Conservation (phyloP, 2,113 vertebrate species). For the Heptranchias perlo region DNA sequence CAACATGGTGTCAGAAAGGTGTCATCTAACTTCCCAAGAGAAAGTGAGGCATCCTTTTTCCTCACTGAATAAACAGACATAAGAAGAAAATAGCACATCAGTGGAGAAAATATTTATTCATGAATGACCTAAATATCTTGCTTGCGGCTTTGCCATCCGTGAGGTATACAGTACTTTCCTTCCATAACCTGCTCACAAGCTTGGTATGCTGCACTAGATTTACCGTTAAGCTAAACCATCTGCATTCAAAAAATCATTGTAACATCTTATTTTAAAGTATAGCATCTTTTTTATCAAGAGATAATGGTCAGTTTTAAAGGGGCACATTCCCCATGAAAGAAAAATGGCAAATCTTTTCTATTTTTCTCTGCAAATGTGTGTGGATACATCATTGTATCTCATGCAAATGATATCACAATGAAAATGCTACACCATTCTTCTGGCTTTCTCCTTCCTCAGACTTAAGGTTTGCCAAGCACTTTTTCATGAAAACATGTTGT, state of each 20-base stretch:
- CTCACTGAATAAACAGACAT: background rate
- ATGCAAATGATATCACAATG: no score
- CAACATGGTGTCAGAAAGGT: background rate
- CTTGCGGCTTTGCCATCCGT: background rate
- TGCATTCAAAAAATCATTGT: background rate
- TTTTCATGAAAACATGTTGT: no score
- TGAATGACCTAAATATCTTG: background rate
- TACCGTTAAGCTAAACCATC: background rate
- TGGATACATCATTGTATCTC: no score
- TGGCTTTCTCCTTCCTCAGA: no score
- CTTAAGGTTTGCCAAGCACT: no score
- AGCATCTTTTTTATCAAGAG: no score
- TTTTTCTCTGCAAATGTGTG: background rate
- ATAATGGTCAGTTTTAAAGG: no score
- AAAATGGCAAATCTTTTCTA: background rate
- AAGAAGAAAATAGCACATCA: background rate
- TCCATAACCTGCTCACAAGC: background rate
- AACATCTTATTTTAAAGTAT: background rate
- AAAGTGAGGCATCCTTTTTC: background rate
- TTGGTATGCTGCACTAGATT: background rate
- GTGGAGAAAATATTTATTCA: background rate
- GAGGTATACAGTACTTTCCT: background rate
- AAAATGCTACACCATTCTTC: no score
- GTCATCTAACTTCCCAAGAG: background rate
- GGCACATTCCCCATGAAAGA: background rate